phyloP scores from a whole-genome alignment of 2,113 vertebrate species.

The Circaetus gallicus region DNA sequence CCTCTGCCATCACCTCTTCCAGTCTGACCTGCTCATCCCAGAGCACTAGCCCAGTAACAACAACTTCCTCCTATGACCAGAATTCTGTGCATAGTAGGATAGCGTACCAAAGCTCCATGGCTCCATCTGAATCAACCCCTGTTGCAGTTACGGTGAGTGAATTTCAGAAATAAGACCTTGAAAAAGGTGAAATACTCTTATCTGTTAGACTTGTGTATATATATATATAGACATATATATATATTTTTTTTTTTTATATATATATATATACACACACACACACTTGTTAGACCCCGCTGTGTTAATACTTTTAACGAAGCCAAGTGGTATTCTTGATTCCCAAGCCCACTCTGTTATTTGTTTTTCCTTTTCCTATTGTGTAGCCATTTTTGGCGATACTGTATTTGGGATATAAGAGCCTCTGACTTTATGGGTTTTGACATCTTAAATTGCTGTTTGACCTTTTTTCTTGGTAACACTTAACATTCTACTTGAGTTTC shows the following conservation, averaged over 20 bases:
- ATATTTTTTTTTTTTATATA: too few relatives aligned
- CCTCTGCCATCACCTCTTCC: slow-evolving; percentile 72
- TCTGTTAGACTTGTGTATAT: neutral
- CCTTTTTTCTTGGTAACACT: neutral
- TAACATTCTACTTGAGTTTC: neutral
- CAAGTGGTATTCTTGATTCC: neutral
- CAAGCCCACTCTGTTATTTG: neutral
- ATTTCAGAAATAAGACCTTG: neutral
- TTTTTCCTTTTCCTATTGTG: neutral
- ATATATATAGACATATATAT: too few relatives aligned
- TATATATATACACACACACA: too few relatives aligned
- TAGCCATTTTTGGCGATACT: neutral
- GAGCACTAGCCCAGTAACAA: slow-evolving; percentile 65
- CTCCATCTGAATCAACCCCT: slow-evolving; percentile 40
- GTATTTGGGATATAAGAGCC: neutral
- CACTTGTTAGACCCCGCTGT: too few relatives aligned
- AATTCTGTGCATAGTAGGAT: slow-evolving; percentile 73
- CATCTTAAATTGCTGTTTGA: neutral
- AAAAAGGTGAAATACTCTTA: neutral
- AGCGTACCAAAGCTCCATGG: slow-evolving; percentile 74
- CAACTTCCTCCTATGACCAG: slow-evolving; percentile 75
- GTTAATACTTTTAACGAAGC: neutral
- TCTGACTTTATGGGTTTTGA: neutral
- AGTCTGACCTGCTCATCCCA: slow-evolving; percentile 71
- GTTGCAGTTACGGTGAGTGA: slow-evolving; percentile 64